Percentiles rank a stretch among this genome's conserved stretches.
Evolutionary conservation across 2,113 vertebrate species (phyloP).

Genomic region (Campylomormyrus numenius): DNA sequence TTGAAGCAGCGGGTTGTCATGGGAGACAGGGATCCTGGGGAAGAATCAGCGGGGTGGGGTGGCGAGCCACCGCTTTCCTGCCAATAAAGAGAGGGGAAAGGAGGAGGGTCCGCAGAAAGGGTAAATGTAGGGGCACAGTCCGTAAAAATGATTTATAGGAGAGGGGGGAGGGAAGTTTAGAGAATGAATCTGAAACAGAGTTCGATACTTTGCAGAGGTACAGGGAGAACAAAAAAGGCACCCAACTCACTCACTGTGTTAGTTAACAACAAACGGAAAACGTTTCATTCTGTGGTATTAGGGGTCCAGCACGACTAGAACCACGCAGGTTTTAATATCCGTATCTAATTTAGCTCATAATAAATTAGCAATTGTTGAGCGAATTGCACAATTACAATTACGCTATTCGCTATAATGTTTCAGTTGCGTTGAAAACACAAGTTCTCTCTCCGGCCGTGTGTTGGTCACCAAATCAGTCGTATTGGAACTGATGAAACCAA

Average conservation of each 20-base stretch:
- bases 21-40: background rate
- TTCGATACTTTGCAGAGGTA: background rate
- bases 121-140: background rate
- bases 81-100: background rate
- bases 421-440: background rate
- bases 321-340: background rate
- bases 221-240: background rate
- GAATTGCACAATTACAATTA: background rate
- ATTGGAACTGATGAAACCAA: background rate
- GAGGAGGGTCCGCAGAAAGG: background rate
- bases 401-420: background rate
- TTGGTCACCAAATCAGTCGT: background rate
- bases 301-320: background rate
- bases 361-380: background rate
- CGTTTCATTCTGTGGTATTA: background rate
- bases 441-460: background rate
- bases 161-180: background rate
- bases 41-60: background rate
- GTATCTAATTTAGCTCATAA: background rate
- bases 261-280: background rate
- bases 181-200: background rate
- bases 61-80: background rate
- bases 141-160: constrained; percentile 4
- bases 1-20: background rate
- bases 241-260: background rate